Evolutionary conservation across 1,140 invertebrate species (phyloP), one percentile per base, ranked within the genome.

Genomic region (Colletes latitarsis): DNA sequence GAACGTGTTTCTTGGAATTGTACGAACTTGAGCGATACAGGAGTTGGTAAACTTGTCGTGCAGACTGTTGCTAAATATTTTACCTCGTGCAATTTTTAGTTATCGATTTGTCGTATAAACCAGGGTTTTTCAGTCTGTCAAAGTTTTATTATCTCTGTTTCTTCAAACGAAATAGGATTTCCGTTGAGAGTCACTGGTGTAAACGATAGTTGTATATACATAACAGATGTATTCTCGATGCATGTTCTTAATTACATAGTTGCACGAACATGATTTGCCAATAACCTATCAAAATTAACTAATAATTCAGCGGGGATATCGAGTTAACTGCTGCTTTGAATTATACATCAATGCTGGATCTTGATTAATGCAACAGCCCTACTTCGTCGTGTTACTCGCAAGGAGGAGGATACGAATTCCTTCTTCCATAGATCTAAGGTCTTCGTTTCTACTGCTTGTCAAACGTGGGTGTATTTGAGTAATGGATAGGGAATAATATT

Each of bases 221-320:
- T 30, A 15, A 15, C 5, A 3, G 43, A 14, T 6, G 9, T 9
- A 6, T 19, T 17, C n/a, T 5, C 17, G 2, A 5, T 8, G 0
- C 9, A 43, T 21, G 39, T 67, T 67, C n/a, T 21, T 55, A 69
- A 70, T 69, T 17, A 6, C 55, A 19, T 14, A 1, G 49, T 12
- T 15, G 4, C 21, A 9, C 10, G 41, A 69, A 43, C 52, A 55
- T 55, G 67, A 69, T 55, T 19, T 21, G 49, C 15, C 21, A 55
- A 55, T 69, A 69, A 53, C 21, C 67, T 55, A 69, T 39, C 67
- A 69, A 55, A 55, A 69, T 69, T 55, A 69, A 69, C 67, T 55
- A 69, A 55, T 69, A 69, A 69, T 69, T 55, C 67, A 69, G 15
- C 49, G 15, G 30, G 12, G 49, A 10, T 55, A 39, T 17, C 19